A percentile compares a stretch with the other conserved stretches of the same genome.
These are phyloP conservation scores for Clivina fossor DNA, from an alignment of 2,888 invertebrate genomes.

Conservation along the genomic window DNA sequence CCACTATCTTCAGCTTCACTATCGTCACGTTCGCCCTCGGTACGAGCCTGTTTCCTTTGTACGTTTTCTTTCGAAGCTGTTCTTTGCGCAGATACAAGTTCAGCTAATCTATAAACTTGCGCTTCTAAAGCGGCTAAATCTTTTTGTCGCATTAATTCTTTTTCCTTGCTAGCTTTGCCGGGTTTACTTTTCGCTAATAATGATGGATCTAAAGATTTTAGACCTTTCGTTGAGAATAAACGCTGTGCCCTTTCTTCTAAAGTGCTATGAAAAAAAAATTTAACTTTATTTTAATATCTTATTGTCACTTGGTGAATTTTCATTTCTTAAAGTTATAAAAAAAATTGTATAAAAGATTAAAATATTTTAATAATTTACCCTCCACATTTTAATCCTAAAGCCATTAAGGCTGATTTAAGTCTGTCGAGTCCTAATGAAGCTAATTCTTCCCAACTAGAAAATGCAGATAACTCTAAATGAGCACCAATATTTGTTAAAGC, in stretches of 20 bases:
- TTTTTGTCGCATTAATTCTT: conserved; percentile 71
- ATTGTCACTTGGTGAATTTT: conserved; percentile 6
- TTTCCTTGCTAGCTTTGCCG: conserved; percentile 64
- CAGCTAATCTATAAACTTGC: conserved; percentile 85
- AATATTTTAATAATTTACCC: conserved; percentile 60
- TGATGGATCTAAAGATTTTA: conserved; percentile 87
- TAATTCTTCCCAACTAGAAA: conserved; percentile 95
- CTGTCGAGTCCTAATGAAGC: conserved; percentile 96
- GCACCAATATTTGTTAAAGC: conserved; percentile 94
- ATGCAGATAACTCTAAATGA: conserved; percentile 96
- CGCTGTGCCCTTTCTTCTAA: conserved; percentile 96
- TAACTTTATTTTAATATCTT: conserved; percentile 11
- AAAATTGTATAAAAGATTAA: conserved; percentile 14
- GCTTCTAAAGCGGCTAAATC: conserved; percentile 89
- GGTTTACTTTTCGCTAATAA: conserved; percentile 88
- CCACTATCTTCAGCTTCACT: conserved; percentile 88
- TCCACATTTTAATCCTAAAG: conserved; percentile 95
- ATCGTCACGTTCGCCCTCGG: conserved; percentile 89
- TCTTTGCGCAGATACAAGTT: conserved; percentile 81
- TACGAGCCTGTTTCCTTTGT: conserved; percentile 95
- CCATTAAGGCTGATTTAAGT: conserved; percentile 95
- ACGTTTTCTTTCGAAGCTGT: conserved; percentile 96
- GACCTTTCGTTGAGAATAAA: conserved; percentile 93
- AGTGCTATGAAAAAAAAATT: conserved; percentile 59
- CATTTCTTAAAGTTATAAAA: too few relatives aligned